Percentiles rank a stretch among this genome's conserved stretches.
phyloP scores from a whole-genome alignment of 2,113 vertebrate species.

The Ivindomyrus marchei region DNA sequence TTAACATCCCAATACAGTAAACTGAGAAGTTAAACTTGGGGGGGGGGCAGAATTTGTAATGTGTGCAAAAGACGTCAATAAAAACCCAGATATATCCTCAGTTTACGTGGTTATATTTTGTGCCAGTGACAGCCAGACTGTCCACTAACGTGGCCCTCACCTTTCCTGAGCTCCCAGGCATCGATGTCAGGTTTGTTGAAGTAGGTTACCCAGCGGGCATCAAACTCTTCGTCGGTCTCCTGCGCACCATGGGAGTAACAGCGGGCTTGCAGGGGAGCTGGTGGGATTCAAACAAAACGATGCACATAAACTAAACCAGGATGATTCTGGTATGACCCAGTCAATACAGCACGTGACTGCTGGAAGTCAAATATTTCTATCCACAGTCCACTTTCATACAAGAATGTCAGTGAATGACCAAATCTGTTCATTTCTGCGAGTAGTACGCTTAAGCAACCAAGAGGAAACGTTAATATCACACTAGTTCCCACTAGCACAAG shows the following conservation, averaged over 20 bases:
- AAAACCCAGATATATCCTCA: not conserved
- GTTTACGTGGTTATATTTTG: not conserved
- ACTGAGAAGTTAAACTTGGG: not conserved
- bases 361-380: not conserved
- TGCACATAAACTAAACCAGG: not conserved
- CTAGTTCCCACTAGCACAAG: not conserved
- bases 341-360: not conserved
- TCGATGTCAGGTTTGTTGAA: constrained; percentile 95
- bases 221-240: constrained; percentile 94
- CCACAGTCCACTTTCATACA: not conserved
- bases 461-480: not conserved
- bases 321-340: not conserved
- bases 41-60: not conserved
- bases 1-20: not conserved
- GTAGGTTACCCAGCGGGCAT: constrained; percentile 93
- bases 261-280: constrained; percentile 69
- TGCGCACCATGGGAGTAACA: constrained; percentile 85
- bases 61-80: not conserved
- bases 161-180: constrained; percentile 93
- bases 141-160: constrained; percentile 43
- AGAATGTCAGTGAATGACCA: not conserved
- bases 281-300: not conserved
- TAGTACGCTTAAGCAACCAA: not conserved
- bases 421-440: not conserved
- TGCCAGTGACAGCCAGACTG: not conserved